Evolutionary conservation across 2,797 vertebrate species (phyloP).

Genomic region (Caiman crocodilus): DNA sequence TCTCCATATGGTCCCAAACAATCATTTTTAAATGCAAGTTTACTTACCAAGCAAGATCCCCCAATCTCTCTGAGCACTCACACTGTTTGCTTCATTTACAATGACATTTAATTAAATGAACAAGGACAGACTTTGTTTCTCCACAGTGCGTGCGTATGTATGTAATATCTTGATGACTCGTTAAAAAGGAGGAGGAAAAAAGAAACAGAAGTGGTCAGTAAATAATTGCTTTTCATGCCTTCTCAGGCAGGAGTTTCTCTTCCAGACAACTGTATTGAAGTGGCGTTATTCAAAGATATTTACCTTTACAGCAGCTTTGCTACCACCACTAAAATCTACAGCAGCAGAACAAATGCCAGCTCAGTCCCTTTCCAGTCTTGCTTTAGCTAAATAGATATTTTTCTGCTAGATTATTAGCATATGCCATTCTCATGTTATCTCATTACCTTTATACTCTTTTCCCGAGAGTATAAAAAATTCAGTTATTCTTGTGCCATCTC

Average conservation of each 20-base stretch:
- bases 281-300: constrained; percentile 13
- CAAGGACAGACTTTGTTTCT: constrained; percentile 70
- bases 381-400: neutral
- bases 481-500: neutral
- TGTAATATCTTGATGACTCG: constrained; percentile 21
- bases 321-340: neutral
- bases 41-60: constrained; percentile 44
- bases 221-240: constrained; percentile 54
- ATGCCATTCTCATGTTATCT: neutral
- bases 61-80: constrained; percentile 25
- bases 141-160: neutral
- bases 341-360: neutral
- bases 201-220: constrained; percentile 35
- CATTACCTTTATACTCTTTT: neutral
- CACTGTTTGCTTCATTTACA: constrained; percentile 71
- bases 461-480: neutral
- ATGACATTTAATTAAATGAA: constrained; percentile 78
- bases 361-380: neutral
- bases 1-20: constrained; percentile 59
- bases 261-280: neutral
- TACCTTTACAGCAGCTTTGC: constrained; percentile 13
- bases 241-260: constrained; percentile 38
- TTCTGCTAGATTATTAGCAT: neutral
- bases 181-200: constrained; percentile 13
- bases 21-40: constrained; percentile 52